Conservation (phyloP, 2,888 invertebrate species). For the Euplexia lucipara region DNA sequence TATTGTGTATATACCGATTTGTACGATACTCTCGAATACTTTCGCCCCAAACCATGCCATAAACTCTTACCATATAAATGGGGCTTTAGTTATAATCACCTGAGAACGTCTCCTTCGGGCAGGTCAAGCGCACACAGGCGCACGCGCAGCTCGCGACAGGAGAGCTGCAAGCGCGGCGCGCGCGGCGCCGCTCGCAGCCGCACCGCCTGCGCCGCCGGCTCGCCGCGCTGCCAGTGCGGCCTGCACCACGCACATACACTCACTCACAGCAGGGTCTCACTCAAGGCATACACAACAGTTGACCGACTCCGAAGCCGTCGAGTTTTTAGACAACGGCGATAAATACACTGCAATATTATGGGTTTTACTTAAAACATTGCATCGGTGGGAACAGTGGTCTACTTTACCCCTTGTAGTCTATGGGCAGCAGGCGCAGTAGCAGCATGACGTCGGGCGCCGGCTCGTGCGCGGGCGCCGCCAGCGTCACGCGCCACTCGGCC, state of each 20-base stretch:
- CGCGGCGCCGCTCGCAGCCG: constrained; percentile 64
- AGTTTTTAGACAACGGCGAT: not conserved
- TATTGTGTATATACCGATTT: no score
- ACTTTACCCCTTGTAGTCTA: constrained; percentile 62
- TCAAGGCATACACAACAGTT: no score
- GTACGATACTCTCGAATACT: no score
- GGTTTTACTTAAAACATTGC: not conserved
- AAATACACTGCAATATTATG: not conserved
- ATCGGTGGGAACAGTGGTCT: not conserved
- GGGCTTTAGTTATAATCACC: constrained; percentile 61
- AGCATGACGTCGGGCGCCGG: constrained; percentile 59
- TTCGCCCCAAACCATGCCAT: no score
- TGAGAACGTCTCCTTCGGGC: constrained; percentile 68
- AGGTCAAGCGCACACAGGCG: constrained; percentile 74
- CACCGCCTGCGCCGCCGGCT: constrained; percentile 66
- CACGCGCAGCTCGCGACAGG: constrained; percentile 65
- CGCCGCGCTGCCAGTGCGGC: constrained; percentile 71
- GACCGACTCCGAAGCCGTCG: no score
- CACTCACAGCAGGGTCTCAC: not conserved
- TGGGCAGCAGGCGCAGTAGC: constrained; percentile 66
- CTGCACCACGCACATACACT: constrained; percentile 53
- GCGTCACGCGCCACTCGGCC: constrained; percentile 64
- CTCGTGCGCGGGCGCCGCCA: constrained; percentile 37
- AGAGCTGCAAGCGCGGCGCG: constrained; percentile 50
- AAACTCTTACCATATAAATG: no score